Conservation (phyloP, 2,888 invertebrate genomes). For the Bembecia ichneumoniformis region DNA sequence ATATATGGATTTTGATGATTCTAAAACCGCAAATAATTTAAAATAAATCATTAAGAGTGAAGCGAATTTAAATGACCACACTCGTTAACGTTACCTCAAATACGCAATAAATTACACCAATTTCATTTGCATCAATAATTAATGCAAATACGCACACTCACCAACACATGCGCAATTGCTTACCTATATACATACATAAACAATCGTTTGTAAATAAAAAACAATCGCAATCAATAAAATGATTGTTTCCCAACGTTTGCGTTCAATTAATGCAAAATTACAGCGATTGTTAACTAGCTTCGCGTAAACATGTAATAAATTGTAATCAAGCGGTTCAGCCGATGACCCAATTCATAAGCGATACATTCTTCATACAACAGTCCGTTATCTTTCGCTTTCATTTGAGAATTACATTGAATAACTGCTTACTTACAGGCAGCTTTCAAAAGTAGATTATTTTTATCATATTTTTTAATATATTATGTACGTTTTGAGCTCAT, state of each 20-base stretch:
- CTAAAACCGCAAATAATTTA: no score
- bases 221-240: not conserved
- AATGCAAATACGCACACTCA: not conserved
- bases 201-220: not conserved
- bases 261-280: conserved; percentile 20
- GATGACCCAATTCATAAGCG: conserved; percentile 1
- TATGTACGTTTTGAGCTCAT: no score
- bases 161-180: not conserved
- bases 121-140: not conserved
- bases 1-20: no score
- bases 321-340: conserved; percentile 9
- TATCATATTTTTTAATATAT: no score
- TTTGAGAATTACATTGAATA: no score
- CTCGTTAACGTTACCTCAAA: no score
- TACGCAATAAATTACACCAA: not conserved
- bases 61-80: no score
- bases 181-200: not conserved
- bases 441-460: no score
- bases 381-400: no score
- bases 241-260: conserved; percentile 23
- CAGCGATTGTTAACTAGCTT: conserved; percentile 14
- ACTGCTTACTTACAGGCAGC: no score
- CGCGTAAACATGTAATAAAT: conserved; percentile 14
- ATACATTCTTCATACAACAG: conserved; percentile 1
- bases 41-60: no score